Evolutionary conservation across 2,888 invertebrate species (phyloP).

Genomic region (Nomada ferruginata): DNA sequence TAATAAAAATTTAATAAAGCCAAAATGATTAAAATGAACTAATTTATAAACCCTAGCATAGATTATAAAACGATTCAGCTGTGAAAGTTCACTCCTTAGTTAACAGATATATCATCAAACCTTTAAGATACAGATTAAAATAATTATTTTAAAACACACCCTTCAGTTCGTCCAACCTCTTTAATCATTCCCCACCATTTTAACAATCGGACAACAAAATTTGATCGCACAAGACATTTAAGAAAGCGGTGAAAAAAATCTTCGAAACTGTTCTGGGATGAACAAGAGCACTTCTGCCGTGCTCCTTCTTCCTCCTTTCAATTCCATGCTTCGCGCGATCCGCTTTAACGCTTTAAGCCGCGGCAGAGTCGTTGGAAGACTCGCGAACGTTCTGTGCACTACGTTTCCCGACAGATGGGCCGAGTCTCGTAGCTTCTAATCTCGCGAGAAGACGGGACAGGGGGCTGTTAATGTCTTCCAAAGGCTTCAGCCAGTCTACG

Average conservation of each 20-base stretch:
- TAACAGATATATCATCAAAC: no score
- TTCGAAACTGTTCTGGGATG: conserved; percentile 2
- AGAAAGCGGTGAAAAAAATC: neutral
- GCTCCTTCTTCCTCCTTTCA: conserved; percentile 4
- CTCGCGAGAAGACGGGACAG: conserved; percentile 7
- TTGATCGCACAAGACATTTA: neutral
- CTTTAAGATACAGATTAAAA: no score
- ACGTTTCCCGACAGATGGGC: conserved; percentile 8
- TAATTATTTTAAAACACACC: no score
- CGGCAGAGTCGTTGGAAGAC: conserved; percentile 13
- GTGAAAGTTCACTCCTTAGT: no score
- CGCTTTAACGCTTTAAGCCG: conserved; percentile 31
- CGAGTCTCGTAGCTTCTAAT: conserved; percentile 20
- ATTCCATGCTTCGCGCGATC: conserved; percentile 14
- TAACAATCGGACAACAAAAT: no score
- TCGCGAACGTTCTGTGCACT: neutral
- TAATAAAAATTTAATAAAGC: no score
- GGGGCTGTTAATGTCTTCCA: conserved; percentile 30
- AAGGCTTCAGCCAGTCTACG: conserved; percentile 8
- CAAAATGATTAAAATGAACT: no score
- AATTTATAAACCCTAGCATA: no score
- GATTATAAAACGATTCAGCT: no score
- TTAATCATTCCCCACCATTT: no score
- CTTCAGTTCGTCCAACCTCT: no score
- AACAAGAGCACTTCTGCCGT: neutral